Conservation (phyloP, 2,888 invertebrate species). For the Aethes cnicana region DNA sequence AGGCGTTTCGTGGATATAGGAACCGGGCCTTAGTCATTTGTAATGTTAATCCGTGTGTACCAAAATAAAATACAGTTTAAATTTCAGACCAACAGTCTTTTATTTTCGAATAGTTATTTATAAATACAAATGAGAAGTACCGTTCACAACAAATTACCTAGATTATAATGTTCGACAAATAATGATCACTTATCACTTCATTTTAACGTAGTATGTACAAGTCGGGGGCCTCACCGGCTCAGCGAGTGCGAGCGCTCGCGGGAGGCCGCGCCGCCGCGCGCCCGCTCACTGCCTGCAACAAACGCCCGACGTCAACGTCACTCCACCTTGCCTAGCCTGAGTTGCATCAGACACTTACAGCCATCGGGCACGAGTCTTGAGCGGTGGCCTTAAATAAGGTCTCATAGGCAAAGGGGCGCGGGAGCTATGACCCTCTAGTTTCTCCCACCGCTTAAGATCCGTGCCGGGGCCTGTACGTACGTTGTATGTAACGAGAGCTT, state of each 20-base stretch:
- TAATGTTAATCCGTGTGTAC: neutral
- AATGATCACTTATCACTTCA: conserved; percentile 79
- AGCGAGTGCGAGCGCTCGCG: conserved; percentile 84
- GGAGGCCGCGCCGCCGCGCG: conserved; percentile 63
- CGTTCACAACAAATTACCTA: conserved; percentile 80
- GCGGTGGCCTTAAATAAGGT: too few relatives aligned
- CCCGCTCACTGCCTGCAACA: conserved; percentile 73
- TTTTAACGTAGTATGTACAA: conserved; percentile 61
- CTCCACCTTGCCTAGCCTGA: neutral
- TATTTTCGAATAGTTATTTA: conserved; percentile 76
- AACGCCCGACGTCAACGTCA: neutral
- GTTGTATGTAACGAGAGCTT: too few relatives aligned
- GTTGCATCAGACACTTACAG: conserved; percentile 11
- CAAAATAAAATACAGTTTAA: conserved; percentile 43
- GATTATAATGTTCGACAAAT: conserved; percentile 73
- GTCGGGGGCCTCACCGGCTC: conserved; percentile 36
- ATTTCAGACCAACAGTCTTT: conserved; percentile 75
- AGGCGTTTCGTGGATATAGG: too few relatives aligned
- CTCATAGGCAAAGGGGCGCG: too few relatives aligned
- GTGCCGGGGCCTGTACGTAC: too few relatives aligned
- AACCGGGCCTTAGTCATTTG: too few relatives aligned
- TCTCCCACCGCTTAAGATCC: too few relatives aligned
- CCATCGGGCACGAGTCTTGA: too few relatives aligned
- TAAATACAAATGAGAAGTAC: conserved; percentile 82
- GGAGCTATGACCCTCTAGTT: too few relatives aligned